Conservation (phyloP, 2,888 invertebrate species). For the Cepaea hortensis region DNA sequence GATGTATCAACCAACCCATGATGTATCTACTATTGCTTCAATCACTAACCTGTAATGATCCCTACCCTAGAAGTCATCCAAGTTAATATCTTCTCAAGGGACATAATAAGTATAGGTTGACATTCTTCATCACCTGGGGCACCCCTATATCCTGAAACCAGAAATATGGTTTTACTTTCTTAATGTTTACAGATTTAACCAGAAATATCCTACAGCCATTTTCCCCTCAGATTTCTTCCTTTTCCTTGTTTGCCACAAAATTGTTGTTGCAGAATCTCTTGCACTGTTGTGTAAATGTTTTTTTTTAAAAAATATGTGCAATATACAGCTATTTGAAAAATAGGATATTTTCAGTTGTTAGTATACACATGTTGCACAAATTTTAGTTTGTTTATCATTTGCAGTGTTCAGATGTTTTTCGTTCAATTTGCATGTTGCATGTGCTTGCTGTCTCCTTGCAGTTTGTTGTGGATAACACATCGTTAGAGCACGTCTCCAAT, state of each 20-base stretch:
- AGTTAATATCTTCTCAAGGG: no score
- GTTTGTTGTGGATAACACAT: conserved; percentile 50
- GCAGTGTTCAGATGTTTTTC: conserved; percentile 20
- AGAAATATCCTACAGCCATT: neutral
- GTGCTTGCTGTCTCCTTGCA: conserved; percentile 56
- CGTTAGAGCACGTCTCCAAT: conserved; percentile 30
- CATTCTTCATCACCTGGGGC: no score
- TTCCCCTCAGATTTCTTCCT: neutral
- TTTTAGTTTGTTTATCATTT: neutral
- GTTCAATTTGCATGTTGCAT: conserved; percentile 55
- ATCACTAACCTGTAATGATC: no score
- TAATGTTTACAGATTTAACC: no score
- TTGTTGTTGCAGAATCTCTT: neutral
- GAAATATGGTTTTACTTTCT: no score
- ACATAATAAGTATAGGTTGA: no score
- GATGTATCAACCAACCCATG: no score
- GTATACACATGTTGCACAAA: neutral
- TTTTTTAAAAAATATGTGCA: neutral
- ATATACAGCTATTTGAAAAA: neutral
- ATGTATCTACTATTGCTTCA: no score
- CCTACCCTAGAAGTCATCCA: no score
- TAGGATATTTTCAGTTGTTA: neutral
- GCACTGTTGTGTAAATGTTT: neutral
- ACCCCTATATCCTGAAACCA: no score
- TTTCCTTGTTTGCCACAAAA: neutral